Conservation (phyloP, 2,113 vertebrate genomes). For the Rafetus swinhoei region DNA sequence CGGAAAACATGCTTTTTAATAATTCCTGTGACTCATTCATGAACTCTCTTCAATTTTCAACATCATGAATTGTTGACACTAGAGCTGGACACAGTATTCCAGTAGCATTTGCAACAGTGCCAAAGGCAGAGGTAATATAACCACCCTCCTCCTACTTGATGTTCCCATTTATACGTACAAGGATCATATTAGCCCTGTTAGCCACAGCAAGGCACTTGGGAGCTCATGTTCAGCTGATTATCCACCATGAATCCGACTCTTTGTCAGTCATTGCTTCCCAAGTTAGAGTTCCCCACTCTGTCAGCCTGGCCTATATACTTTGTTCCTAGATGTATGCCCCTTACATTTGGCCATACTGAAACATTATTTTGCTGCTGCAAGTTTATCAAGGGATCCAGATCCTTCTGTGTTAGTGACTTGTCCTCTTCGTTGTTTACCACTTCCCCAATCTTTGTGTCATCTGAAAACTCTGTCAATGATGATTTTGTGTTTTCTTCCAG, state of each 20-base stretch:
- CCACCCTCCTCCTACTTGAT: fast-evolving
- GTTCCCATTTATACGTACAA: fast-evolving
- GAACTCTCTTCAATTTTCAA: not conserved
- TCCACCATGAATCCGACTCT: not conserved
- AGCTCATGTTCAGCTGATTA: not conserved
- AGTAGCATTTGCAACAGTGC: not conserved
- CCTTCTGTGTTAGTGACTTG: not conserved
- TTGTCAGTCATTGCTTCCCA: fast-evolving
- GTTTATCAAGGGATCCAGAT: not conserved
- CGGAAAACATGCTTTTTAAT: fast-evolving
- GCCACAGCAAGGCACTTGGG: fast-evolving
- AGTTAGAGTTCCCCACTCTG: fast-evolving
- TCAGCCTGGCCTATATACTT: fast-evolving
- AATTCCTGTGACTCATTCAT: not conserved
- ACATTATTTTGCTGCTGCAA: not conserved
- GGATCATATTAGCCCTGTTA: not conserved
- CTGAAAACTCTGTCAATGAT: not conserved
- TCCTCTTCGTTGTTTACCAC: fast-evolving
- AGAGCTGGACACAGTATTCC: fast-evolving
- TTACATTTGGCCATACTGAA: not conserved
- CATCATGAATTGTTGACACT: fast-evolving
- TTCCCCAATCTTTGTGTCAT: not conserved
- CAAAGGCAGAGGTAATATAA: not conserved
- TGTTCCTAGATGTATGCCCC: fast-evolving
- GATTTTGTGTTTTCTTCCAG: not conserved